A percentile compares a stretch with the other conserved stretches of the same genome.
Conservation (phyloP, 1,140 invertebrate genomes). For the Hetaerina americana region DNA sequence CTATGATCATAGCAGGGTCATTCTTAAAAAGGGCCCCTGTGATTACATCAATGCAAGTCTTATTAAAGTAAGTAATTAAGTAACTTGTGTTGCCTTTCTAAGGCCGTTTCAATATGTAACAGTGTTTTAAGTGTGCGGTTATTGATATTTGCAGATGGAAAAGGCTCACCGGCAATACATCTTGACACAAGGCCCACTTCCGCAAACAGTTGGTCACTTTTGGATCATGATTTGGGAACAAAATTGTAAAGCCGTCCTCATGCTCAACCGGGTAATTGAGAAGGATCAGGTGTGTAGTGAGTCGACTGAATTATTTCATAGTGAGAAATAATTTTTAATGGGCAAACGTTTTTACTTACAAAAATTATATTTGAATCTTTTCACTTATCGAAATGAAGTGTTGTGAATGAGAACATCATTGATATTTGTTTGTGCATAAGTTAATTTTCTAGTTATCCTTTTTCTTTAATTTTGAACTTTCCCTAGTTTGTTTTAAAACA, state of each 20-base stretch:
- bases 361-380: too few species aligned
- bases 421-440: too few species aligned
- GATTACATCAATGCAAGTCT: conserved; percentile 94
- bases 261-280: conserved; percentile 92
- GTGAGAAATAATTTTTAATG: too few species aligned
- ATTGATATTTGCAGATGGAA: conserved; percentile 44
- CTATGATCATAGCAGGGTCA: conserved; percentile 83
- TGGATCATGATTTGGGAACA: conserved; percentile 99
- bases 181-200: conserved; percentile 81
- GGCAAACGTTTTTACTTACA: too few species aligned
- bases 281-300: conserved; percentile 70
- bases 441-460: too few species aligned
- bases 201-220: conserved; percentile 78
- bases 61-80: conserved; percentile 45
- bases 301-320: too few species aligned
- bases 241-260: conserved; percentile 73
- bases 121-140: neutral
- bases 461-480: too few species aligned
- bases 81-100: neutral
- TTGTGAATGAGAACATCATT: too few species aligned
- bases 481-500: too few species aligned
- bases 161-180: conserved; percentile 80
- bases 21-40: conserved; percentile 52
- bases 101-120: conserved; percentile 2
- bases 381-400: too few species aligned